Base-by-base conservation (phyloP, 2,888 invertebrate species). In the Reticulitermes lucifugus region DNA sequence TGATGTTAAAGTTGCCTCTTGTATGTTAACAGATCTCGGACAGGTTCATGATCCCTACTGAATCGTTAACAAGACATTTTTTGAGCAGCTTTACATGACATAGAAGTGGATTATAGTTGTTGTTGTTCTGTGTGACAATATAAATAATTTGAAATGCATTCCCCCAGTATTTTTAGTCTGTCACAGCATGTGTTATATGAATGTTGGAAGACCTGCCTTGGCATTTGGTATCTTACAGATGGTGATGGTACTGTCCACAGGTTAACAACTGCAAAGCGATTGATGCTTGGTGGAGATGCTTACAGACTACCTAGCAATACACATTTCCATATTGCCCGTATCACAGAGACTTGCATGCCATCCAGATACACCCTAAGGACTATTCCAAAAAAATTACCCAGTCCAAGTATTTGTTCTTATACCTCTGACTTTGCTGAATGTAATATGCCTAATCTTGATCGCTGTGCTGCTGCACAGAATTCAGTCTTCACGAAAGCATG, bases 291-390 rank as follows among this genome's bases (percentile, higher is more conserved):
- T 51, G 29, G 25, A 55, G 91, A 91, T 79, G 90, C 91, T 10
- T 91, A 90, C 87, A 81, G 87, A 79, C 86, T 89, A 22, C 91
- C 91, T 80, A 91, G 91, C 87, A 91, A 91, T 73, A 88, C 88
- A 59, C 91, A 91, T 87, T 91, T 89, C 88, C 91, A 91, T 87
- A 88, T 91, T 86, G 90, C 88, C 25, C 90, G 22, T n/a, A 77
- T 77, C 5, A n/a, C 35, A n/a, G 21, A 51, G 9, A 46, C 25
- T 65, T 65, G 65, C 65, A 65, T 65, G 65, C 65, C 25, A 25
- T 25, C 65, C 65, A 65, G n/a, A 65, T n/a, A 2, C 65, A 25
- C 25, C n/a, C 12, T 65, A 25, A 65, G 25, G n/a, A 25, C 65
- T 25, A n/a, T 65, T 65, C n/a, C 65, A 65, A 65, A 25, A 65